Evolutionary conservation across 2,113 vertebrate species (phyloP).

Genomic region (Dromaius novaehollandiae): DNA sequence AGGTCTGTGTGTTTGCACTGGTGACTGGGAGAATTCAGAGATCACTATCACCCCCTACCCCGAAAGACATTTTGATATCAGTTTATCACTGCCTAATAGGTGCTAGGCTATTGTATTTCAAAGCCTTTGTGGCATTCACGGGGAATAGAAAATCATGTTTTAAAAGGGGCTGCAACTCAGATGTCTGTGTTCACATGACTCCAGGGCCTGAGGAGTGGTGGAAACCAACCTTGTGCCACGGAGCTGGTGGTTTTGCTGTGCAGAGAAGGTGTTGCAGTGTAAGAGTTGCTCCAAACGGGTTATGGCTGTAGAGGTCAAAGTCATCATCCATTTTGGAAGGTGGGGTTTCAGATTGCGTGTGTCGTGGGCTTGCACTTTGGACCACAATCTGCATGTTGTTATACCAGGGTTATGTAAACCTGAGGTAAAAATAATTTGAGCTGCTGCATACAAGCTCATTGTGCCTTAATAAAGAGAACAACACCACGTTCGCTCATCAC

Average conservation of each 20-base stretch:
- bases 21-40: background rate
- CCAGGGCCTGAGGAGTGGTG: background rate
- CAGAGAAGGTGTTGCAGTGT: accelerated
- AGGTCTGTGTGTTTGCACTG: background rate
- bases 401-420: conserved; percentile 30
- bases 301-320: conserved; percentile 42
- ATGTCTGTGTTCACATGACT: accelerated
- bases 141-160: background rate
- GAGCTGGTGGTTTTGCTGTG: accelerated
- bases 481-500: conserved; percentile 43
- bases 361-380: conserved; percentile 40
- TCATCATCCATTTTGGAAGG: conserved; percentile 50
- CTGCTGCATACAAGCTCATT: background rate
- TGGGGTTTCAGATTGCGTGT: conserved; percentile 23
- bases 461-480: conserved; percentile 52
- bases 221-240: accelerated
- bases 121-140: background rate
- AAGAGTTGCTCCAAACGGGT: background rate
- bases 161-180: background rate
- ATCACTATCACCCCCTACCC: background rate
- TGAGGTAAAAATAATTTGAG: conserved; percentile 24
- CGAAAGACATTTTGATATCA: background rate
- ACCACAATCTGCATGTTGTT: conserved; percentile 14
- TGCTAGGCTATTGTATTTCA: background rate
- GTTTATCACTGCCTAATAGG: too few relatives aligned